These are phyloP conservation scores for Eupsilia transversa DNA, from an alignment of 2,888 invertebrate genomes.

Conservation along the genomic window DNA sequence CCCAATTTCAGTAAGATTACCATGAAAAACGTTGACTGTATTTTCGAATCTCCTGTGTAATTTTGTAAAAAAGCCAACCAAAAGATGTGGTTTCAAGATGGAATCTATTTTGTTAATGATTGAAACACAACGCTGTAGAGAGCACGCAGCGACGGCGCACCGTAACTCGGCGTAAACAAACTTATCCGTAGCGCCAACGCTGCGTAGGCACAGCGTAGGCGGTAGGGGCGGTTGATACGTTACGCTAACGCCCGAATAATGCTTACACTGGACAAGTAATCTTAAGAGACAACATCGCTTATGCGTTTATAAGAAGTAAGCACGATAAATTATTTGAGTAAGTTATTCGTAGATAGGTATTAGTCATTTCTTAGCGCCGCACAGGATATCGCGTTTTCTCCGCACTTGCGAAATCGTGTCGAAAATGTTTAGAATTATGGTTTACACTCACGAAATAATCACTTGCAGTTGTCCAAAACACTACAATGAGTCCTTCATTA, in stretches of 20 bases:
- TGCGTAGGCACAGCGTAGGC: constrained; percentile 7
- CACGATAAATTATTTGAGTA: background rate
- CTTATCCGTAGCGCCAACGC: background rate
- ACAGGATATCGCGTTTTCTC: background rate
- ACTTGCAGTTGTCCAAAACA: no score
- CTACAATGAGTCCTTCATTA: background rate
- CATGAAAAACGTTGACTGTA: no score
- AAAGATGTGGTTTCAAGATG: background rate
- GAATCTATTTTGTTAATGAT: background rate
- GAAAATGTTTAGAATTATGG: background rate
- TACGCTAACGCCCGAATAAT: constrained; percentile 8
- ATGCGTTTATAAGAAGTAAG: background rate
- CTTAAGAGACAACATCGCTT: background rate
- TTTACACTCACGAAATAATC: background rate
- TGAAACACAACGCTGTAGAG: background rate
- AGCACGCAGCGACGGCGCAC: background rate
- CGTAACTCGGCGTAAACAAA: background rate
- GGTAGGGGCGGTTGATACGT: background rate
- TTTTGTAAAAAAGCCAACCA: background rate
- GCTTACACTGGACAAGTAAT: background rate
- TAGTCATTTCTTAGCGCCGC: background rate
- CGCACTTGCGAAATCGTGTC: background rate
- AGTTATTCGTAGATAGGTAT: background rate
- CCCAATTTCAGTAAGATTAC: background rate
- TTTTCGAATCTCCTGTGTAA: background rate